Evolutionary conservation across 2,888 invertebrate genomes (phyloP), one percentile per base, ranked within the genome.

Genomic region (Melieria crassipennis): DNA sequence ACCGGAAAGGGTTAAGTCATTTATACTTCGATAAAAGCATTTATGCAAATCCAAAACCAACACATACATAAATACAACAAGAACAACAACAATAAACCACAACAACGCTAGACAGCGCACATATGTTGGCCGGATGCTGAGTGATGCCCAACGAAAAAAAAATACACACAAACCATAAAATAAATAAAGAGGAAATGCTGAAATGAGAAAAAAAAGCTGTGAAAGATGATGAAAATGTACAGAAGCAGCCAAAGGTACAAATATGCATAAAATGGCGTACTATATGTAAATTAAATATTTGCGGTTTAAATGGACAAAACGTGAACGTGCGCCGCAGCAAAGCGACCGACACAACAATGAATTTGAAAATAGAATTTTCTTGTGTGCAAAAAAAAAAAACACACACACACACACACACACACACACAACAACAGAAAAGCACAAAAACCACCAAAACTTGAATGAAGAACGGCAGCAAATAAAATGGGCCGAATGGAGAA

Each of bases 361-460:
- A 74, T 78, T 79, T 77, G 75, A 77, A 80, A 83, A 83, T 81
- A 80, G 79, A 81, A 83, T 82, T 82, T 81, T 82, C 78, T 78
- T 62, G 9, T 13, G 78, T 70, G 74, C 69, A 67, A 71, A 68
- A 71, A 77, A 73, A 30, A n/a, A n/a, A n/a, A n/a, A 72, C 70
- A 64, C 65, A 73, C 48, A 69, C 69, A 73, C 56, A 48, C 58
- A 72, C 70, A 64, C 65, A 73, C 48, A 69, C 69, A 73, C 56
- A 48, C 58, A 65, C 67, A 67, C 70, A 74, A 47, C 67, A 67
- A 63, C 68, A 71, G 16, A 75, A 60, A 71, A 70, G 46, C 69
- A 55, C 60, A 11, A 56, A 30, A 30, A 30, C 13, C 47, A 48
- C 42, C 16, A 13, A 16, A 10, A 61, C 55, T 47, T 65, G 56